A percentile compares a stretch with the other conserved stretches of the same genome.
Conservation (phyloP, 2,888 invertebrate species). For the Masnerella sp. region DNA sequence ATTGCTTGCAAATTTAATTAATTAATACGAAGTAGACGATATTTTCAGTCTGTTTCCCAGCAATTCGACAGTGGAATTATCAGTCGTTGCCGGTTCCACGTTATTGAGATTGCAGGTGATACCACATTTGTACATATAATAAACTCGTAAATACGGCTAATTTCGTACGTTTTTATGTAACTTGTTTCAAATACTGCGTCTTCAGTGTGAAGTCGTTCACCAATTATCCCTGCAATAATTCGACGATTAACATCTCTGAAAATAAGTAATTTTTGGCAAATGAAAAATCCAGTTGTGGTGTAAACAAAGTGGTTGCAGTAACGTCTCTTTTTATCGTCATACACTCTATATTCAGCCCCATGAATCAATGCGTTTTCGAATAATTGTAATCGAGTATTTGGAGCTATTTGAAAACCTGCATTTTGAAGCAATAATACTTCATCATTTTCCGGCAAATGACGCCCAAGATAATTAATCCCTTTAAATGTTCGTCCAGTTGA, state of each 20-base stretch:
- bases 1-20: too few species aligned
- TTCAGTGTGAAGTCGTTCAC: neutral
- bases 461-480: neutral
- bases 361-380: neutral
- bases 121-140: neutral
- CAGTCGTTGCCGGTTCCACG: neutral
- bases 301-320: neutral
- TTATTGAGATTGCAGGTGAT: neutral
- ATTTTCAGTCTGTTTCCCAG: neutral
- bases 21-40: too few species aligned
- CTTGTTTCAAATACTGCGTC: neutral
- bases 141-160: neutral
- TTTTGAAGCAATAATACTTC: neutral
- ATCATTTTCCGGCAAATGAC: neutral
- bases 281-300: neutral
- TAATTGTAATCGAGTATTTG: neutral
- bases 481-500: constrained; percentile 9
- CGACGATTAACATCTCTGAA: neutral
- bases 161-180: neutral
- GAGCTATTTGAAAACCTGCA: neutral
- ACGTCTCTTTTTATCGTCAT: neutral
- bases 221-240: neutral
- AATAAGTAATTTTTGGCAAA: neutral
- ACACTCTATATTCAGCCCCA: neutral
- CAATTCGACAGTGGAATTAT: neutral